Percentiles rank a stretch among this genome's conserved stretches.
phyloP scores from a whole-genome alignment of 2,797 vertebrate species.

The Poeciliopsis turneri region DNA sequence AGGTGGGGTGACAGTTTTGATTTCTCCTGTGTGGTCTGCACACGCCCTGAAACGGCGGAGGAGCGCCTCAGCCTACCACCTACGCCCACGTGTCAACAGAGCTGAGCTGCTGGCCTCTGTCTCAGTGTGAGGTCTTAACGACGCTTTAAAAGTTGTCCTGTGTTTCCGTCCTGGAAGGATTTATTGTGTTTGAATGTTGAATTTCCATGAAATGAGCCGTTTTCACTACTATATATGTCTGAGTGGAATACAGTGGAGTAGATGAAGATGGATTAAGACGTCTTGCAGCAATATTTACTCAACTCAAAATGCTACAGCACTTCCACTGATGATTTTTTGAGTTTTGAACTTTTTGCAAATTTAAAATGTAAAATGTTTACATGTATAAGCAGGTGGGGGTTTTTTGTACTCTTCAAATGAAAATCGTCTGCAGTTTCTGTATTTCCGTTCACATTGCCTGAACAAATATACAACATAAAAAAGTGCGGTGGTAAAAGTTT shows the following conservation, averaged over 20 bases:
- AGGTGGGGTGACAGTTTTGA: conserved; percentile 20
- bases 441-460: background rate
- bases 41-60: conserved; percentile 28
- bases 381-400: too few species aligned
- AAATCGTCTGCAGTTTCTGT: background rate
- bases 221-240: background rate
- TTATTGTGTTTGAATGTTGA: too few species aligned
- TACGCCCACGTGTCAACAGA: conserved; percentile 46
- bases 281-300: background rate
- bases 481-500: background rate
- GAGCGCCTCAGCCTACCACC: conserved; percentile 19
- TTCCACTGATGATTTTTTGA: background rate
- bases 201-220: background rate
- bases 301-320: background rate
- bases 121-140: conserved; percentile 60
- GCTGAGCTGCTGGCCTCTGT: conserved; percentile 51
- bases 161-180: conserved; percentile 18
- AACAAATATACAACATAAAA: background rate
- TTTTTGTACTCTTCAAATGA: background rate
- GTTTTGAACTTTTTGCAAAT: background rate
- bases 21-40: conserved; percentile 43
- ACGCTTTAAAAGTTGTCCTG: conserved; percentile 47
- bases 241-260: background rate
- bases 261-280: background rate
- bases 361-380: too few species aligned